phyloP scores from a whole-genome alignment of 2,888 invertebrate species.

The Caenorhabditis plicata region DNA sequence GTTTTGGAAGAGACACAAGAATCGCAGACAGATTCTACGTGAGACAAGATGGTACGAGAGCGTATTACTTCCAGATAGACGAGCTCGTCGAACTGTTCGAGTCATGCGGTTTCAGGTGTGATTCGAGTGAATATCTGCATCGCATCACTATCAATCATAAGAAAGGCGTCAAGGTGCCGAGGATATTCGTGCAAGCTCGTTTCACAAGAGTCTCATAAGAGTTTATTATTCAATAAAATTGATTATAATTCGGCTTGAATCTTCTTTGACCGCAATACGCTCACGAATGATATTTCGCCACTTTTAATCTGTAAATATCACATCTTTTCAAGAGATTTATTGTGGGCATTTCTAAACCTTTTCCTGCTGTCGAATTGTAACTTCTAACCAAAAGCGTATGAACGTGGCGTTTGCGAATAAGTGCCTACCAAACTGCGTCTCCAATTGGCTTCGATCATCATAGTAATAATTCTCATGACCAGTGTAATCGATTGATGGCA shows the following conservation, averaged over 20 bases:
- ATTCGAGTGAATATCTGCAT: constrained; percentile 79
- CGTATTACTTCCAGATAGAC: constrained; percentile 72
- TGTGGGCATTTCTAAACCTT: too few species aligned
- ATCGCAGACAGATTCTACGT: constrained; percentile 86
- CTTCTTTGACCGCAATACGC: too few species aligned
- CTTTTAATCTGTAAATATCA: too few species aligned
- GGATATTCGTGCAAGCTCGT: constrained; percentile 90
- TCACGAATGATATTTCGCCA: too few species aligned
- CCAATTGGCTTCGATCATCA: constrained; percentile 18
- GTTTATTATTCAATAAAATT: too few species aligned
- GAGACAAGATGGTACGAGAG: constrained; percentile 92
- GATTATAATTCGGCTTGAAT: too few species aligned
- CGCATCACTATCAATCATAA: constrained; percentile 88
- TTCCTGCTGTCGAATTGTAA: constrained; percentile 15
- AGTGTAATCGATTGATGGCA: constrained; percentile 27
- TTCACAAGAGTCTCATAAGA: constrained; percentile 67
- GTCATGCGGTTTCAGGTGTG: constrained; percentile 75
- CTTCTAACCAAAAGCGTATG: constrained; percentile 23
- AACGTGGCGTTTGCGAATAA: constrained; percentile 13
- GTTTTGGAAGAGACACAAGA: constrained; percentile 89
- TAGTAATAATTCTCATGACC: constrained; percentile 32
- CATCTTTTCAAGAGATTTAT: too few species aligned
- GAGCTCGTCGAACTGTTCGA: constrained; percentile 75
- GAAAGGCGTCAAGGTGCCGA: constrained; percentile 84
- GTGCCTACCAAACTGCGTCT: constrained; percentile 23